Base-by-base conservation (phyloP, 2,888 invertebrate species). In the Temnothorax unifasciatus region DNA sequence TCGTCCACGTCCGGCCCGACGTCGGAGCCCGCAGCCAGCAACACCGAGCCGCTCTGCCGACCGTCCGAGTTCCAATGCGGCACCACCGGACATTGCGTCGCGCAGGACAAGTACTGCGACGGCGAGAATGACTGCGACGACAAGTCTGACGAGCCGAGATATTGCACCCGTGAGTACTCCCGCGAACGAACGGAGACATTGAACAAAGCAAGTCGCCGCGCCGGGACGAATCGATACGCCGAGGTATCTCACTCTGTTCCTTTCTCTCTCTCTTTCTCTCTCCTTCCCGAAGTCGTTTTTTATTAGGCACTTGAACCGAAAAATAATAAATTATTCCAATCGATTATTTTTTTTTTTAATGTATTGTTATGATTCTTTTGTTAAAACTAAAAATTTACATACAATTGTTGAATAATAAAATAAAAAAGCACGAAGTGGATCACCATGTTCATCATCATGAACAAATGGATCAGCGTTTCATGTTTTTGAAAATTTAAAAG, bases 41-140 rank as follows among this genome's bases (percentile, higher is more conserved):
- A 86, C 57, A 11, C 18, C 64, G 38, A 68, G 47, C 9, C 75
- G 63, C 52, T 75, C 52, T 94, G 93, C 91, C 93, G 96, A 74
- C 96, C 96, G 92, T 96, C 95, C 71, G 96, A 96, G 92, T 95
- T 94, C 92, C 94, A 92, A 86, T 95, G 95, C 88, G 90, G 92
- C 76, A 95, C 95, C 86, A 95, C 21, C 59, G 95, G 95, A 9
- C 95, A 94, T 86, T 97, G 97, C 95, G 96, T 98, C 91, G 96
- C 97, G 5, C 95, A 97, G 94, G 97, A 97, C 95, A 97, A 96
- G 94, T 97, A 96, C 94, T 98, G 98, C 95, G 97, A 98, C 93
- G 97, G 97, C 25, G 96, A 97, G 86, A 96, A 97, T 92, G 97
- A 98, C 94, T 98, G 98, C 93, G 96, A 96, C 41, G 98, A 98